Evolutionary conservation across 2,113 vertebrate species (phyloP).

Genomic region (Elaphurus davidianus): DNA sequence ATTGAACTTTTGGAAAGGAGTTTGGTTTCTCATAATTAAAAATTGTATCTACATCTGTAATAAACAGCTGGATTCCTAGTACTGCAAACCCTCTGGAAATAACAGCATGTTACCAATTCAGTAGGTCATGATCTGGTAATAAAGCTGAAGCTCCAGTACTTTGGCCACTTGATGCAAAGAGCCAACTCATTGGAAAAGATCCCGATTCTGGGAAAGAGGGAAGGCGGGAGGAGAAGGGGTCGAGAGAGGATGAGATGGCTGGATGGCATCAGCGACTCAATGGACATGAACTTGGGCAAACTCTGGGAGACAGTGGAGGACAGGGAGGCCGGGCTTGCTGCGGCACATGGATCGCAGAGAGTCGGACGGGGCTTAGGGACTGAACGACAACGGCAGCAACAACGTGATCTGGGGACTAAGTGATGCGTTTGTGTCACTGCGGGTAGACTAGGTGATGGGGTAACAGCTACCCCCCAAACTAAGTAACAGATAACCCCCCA

Average conservation of each 20-base stretch:
- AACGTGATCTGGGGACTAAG: not conserved
- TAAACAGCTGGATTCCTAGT: not conserved
- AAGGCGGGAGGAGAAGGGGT: not conserved
- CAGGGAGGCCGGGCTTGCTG: not conserved
- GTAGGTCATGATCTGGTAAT: not conserved
- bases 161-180: not conserved
- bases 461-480: not conserved
- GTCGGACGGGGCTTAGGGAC: fast-evolving
- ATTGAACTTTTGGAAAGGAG: not conserved
- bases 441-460: not conserved
- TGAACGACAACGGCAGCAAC: fast-evolving
- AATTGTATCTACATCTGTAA: not conserved
- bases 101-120: not conserved
- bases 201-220: not conserved
- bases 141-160: not conserved
- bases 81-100: not conserved
- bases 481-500: not conserved
- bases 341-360: fast-evolving
- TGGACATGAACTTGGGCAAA: not conserved
- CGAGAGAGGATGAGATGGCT: not conserved
- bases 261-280: not conserved
- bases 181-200: not conserved
- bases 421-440: not conserved
- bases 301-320: not conserved
- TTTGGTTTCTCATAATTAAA: not conserved